A percentile compares a stretch with the other conserved stretches of the same genome.
These are phyloP conservation scores for Cassiopea andromeda DNA, from an alignment of 30 jellyfish, hydroid and myxozoan genomes.

Conservation along the genomic window DNA sequence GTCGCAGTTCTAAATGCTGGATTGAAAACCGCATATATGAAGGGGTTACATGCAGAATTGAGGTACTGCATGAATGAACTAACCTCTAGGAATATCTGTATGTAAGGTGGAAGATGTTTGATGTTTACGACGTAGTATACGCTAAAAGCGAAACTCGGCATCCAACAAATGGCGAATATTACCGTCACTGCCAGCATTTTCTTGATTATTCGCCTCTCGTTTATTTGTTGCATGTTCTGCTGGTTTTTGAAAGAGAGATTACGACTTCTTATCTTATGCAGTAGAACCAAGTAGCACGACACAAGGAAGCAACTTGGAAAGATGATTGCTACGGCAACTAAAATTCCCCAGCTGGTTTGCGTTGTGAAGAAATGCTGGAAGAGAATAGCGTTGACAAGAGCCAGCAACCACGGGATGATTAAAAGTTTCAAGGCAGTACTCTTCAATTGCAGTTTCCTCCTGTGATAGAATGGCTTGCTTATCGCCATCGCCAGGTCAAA, in stretches of 20 bases:
- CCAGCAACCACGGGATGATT: constrained; percentile 8
- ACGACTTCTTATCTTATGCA: neutral
- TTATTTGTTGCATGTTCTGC: neutral
- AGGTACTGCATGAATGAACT: constrained; percentile 3
- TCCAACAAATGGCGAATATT: neutral
- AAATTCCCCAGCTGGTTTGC: neutral
- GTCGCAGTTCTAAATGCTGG: neutral
- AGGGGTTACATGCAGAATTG: constrained; percentile 44
- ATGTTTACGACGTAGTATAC: neutral
- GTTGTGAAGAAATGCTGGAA: neutral
- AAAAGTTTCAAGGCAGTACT: neutral
- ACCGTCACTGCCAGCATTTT: neutral
- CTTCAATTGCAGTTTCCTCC: neutral
- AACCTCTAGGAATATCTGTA: neutral
- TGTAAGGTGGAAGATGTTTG: neutral
- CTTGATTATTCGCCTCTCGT: neutral
- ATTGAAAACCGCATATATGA: constrained; percentile 25
- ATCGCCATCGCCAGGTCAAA: neutral
- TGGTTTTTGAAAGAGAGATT: neutral
- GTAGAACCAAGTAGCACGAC: neutral
- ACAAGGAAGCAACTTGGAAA: neutral
- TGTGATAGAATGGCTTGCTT: neutral
- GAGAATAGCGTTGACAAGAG: neutral
- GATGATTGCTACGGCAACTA: neutral
- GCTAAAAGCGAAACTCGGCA: neutral